Conservation (phyloP, 2,888 invertebrate genomes). For the Noctua comes region DNA sequence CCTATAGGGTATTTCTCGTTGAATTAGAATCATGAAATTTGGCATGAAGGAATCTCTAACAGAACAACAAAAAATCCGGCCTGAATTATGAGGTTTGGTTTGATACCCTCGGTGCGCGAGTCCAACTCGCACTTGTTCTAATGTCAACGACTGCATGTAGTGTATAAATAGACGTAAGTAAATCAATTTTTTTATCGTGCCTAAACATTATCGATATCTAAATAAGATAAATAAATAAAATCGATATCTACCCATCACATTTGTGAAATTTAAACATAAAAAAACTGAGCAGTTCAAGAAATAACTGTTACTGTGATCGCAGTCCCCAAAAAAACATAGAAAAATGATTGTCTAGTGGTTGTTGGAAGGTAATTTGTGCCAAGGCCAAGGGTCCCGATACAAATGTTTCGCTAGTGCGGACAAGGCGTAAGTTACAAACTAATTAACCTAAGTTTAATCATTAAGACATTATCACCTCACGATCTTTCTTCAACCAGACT, state of each 20-base stretch:
- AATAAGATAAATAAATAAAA: too few species aligned
- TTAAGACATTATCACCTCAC: conserved; percentile 42
- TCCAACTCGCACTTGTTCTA: too few species aligned
- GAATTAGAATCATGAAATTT: too few species aligned
- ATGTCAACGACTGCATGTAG: too few species aligned
- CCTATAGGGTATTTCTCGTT: too few species aligned
- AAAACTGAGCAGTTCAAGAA: not conserved
- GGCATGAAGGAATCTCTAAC: too few species aligned
- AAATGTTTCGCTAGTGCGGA: conserved; percentile 4
- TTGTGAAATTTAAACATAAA: not conserved
- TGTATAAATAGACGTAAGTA: too few species aligned
- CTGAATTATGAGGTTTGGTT: too few species aligned
- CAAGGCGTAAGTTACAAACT: conserved; percentile 32
- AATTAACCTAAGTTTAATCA: conserved; percentile 45
- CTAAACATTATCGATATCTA: not conserved
- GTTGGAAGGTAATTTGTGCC: not conserved
- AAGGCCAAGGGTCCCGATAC: not conserved
- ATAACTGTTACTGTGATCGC: not conserved
- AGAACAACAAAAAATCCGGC: too few species aligned
- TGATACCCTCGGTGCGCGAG: too few species aligned
- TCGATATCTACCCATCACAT: too few species aligned
- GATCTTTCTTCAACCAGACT: conserved; percentile 39
- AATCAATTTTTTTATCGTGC: too few species aligned
- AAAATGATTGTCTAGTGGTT: not conserved
- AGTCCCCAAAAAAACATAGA: not conserved